Base-by-base conservation (phyloP, 2,113 vertebrate species). In the Hippocampus abdominalis region DNA sequence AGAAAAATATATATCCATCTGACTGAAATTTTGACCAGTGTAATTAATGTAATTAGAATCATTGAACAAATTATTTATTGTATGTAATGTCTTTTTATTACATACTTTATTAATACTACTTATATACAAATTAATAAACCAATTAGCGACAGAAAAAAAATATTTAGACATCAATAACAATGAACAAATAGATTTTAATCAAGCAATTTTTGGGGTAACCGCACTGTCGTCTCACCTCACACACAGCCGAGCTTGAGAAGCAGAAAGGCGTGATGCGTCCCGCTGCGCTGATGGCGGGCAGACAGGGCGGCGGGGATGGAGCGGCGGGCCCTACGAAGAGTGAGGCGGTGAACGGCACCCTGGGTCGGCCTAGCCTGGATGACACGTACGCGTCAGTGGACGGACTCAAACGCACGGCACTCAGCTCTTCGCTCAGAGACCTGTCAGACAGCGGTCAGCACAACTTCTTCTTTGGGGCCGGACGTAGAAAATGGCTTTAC, bases 211-310 rank as follows among this genome's bases (percentile, higher is more conserved):
- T 20, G 1, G 13, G 6, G 0, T 65, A 15, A 7, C 10, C 29
- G 4, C 10, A n/a, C 27, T 13, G 51, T 49, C 62, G 40, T 71
- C 13, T 78, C 23, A 16, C 64, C 64, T 61, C 32, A 1, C 11
- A n/a, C 76, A 29, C 91, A 96, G 95, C 95, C 12, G 95, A 96
- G 78, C 86, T 97, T 4, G 95, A 96, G 86, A 97, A 97, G 84
- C 95, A 96, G 91, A 96, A 96, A 84, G 95, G 95, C 18, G 91
- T 94, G 78, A 94, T 95, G 92, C 93, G 95, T 69, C 93, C 95
- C 66, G 92, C 92, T 1, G 71, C 91, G 68, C 72, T 94, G 65
- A 91, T 88, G 12, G 90, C 88, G 0, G 91, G 82, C 0, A 78
- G 85, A 1, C 64, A 84, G 10, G 91, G 88, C 0, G 89, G 88